Conservation (phyloP, 2,797 vertebrate species). For the Arvicola amphibius region DNA sequence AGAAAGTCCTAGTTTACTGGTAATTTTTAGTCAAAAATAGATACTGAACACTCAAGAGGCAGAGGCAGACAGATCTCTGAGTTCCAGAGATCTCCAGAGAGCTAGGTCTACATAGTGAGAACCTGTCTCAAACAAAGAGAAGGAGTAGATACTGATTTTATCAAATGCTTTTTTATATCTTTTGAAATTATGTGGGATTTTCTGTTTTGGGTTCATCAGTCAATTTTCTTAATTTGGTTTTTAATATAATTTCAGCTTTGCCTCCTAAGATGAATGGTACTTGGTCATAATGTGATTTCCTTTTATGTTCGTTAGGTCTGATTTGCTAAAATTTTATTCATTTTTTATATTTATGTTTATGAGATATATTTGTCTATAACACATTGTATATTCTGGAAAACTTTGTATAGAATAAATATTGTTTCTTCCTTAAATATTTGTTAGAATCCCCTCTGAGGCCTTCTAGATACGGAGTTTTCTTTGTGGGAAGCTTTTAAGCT, state of each 20-base stretch:
- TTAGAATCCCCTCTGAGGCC: not conserved
- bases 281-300: too few relatives aligned
- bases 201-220: not conserved
- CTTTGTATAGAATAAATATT: not conserved
- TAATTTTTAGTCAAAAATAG: not conserved
- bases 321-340: not conserved
- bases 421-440: not conserved
- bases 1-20: not conserved
- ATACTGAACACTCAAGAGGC: not conserved
- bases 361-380: not conserved
- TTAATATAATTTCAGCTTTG: not conserved
- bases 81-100: not conserved
- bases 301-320: not conserved
- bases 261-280: not conserved
- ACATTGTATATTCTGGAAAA: not conserved
- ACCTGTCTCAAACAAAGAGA: not conserved
- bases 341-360: not conserved
- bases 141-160: not conserved
- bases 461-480: not conserved
- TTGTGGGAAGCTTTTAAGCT: not conserved
- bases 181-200: not conserved
- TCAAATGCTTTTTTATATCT: not conserved
- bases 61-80: not conserved
- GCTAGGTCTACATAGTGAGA: not conserved
- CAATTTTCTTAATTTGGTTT: not conserved